phyloP scores from a whole-genome alignment of 2,888 invertebrate species.

The Dryocosmus kuriphilus region DNA sequence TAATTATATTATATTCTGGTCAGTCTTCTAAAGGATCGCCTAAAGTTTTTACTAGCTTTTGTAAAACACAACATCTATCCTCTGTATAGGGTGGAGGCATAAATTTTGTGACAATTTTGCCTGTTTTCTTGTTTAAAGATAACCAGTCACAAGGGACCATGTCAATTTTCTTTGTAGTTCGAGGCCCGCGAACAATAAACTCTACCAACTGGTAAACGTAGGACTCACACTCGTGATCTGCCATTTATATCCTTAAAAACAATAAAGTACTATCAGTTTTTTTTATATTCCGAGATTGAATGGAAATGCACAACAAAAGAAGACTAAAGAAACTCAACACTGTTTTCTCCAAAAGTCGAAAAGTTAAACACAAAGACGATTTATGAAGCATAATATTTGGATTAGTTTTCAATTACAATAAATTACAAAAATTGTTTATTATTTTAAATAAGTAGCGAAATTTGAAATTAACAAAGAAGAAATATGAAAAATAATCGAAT shows the following conservation, averaged over 20 bases:
- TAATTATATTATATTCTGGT: neutral
- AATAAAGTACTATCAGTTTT: neutral
- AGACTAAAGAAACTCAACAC: neutral
- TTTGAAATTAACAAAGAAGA: no score
- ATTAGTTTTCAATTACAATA: no score
- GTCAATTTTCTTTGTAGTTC: neutral
- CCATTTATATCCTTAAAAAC: constrained; percentile 7
- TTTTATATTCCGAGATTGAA: neutral
- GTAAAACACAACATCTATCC: neutral
- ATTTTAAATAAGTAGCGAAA: no score
- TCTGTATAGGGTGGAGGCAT: neutral
- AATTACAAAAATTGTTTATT: no score
- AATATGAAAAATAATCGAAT: no score
- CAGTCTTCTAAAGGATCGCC: neutral
- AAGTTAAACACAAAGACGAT: no score
- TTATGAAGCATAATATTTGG: no score
- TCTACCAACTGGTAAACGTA: neutral
- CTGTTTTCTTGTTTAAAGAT: neutral
- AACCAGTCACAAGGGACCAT: neutral
- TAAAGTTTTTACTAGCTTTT: neutral
- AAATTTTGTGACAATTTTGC: constrained; percentile 5
- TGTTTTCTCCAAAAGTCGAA: neutral
- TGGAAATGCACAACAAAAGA: neutral
- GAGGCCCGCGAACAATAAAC: neutral
- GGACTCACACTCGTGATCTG: neutral